These are phyloP conservation scores for Epinephelus moara DNA, from an alignment of 2,113 vertebrate species.

Conservation along the genomic window DNA sequence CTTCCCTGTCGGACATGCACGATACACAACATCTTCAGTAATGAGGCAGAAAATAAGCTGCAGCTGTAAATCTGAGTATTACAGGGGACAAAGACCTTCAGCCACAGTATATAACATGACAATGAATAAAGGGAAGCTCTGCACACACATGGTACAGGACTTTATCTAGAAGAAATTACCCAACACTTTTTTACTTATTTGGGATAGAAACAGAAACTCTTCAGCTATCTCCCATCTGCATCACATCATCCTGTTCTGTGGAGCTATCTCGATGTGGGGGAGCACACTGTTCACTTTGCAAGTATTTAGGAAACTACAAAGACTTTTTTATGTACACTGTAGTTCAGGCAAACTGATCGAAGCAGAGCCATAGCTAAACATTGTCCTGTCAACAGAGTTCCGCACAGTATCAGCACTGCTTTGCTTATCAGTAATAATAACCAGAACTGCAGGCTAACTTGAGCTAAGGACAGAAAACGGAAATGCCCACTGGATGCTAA, in stretches of 20 bases:
- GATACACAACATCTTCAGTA: neutral
- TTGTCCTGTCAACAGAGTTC: conserved; percentile 1
- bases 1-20: neutral
- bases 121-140: too few species aligned
- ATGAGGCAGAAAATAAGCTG: neutral
- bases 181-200: conserved; percentile 2
- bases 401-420: neutral
- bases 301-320: conserved; percentile 8
- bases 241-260: conserved; percentile 44
- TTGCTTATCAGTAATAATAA: neutral
- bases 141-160: neutral
- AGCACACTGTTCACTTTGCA: conserved; percentile 6
- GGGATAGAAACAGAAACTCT: conserved; percentile 26
- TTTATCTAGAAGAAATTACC: neutral
- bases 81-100: neutral
- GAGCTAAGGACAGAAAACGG: neutral
- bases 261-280: conserved; percentile 11
- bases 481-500: neutral
- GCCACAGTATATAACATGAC: neutral
- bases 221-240: conserved; percentile 51
- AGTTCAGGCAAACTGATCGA: conserved; percentile 14
- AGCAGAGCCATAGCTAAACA: conserved; percentile 21
- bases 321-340: neutral
- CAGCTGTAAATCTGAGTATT: neutral
- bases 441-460: neutral